These are phyloP conservation scores for Wasmannia auropunctata DNA, from an alignment of 1,140 invertebrate species.

Conservation along the genomic window DNA sequence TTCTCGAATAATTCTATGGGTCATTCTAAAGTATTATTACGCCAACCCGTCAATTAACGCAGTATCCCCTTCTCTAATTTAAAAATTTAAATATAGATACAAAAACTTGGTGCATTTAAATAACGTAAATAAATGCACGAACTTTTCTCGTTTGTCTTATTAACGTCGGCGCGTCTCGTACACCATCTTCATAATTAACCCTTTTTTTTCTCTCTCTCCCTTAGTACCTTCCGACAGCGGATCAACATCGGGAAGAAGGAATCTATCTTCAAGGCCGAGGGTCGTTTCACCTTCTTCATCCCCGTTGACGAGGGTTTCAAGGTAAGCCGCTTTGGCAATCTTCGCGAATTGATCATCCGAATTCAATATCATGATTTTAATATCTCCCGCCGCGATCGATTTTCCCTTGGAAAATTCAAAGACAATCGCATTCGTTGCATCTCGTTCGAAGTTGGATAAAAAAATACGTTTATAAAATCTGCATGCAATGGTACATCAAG, in stretches of 20 bases:
- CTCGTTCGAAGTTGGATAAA: not conserved
- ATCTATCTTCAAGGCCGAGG: slow-evolving; percentile 90
- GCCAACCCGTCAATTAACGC: slow-evolving; percentile 8
- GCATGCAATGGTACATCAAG: not conserved
- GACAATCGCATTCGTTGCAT: not conserved
- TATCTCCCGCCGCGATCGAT: not conserved
- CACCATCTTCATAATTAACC: slow-evolving; percentile 56
- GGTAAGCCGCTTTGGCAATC: slow-evolving; percentile 85
- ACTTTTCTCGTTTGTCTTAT: slow-evolving; percentile 58
- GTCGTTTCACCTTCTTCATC: slow-evolving; percentile 94
- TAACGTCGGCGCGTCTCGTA: slow-evolving; percentile 4
- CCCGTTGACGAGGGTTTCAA: slow-evolving; percentile 95
- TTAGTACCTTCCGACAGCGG: slow-evolving; percentile 91
- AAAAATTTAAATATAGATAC: slow-evolving; percentile 56
- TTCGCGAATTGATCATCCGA: slow-evolving; percentile 47
- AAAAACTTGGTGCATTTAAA: slow-evolving; percentile 48
- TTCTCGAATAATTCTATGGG: not conserved
- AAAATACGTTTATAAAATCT: not conserved
- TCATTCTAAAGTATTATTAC: not conserved
- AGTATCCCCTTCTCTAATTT: too few species aligned
- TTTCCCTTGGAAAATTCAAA: not conserved
- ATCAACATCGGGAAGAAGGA: slow-evolving; percentile 90
- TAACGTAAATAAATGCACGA: slow-evolving; percentile 50
- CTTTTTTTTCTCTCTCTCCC: slow-evolving; percentile 41
- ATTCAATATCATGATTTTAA: slow-evolving; percentile 55